These are phyloP conservation scores for Sebastes vulpes DNA, from an alignment of 2,797 vertebrate genomes.

Conservation along the genomic window DNA sequence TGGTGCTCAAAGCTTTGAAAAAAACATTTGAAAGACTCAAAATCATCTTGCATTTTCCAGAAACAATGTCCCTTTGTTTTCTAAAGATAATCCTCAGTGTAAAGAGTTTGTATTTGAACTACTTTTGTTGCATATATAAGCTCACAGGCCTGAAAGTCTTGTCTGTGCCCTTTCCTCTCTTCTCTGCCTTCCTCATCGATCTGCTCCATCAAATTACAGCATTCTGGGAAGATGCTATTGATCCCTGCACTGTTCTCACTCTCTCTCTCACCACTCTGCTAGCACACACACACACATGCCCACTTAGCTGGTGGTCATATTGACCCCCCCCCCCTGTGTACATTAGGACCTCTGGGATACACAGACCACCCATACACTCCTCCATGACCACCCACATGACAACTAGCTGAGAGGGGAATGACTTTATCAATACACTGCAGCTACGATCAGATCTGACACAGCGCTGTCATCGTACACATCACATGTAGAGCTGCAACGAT, in stretches of 20 bases:
- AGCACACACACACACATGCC: conserved; percentile 44
- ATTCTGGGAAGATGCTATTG: conserved; percentile 81
- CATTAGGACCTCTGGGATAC: conserved; percentile 57
- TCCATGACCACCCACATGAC: conserved; percentile 28
- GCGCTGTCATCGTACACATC: not conserved
- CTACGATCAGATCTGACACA: not conserved
- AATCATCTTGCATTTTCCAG: conserved; percentile 1
- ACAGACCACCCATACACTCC: conserved; percentile 34
- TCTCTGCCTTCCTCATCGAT: conserved; percentile 76
- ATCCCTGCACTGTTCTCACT: conserved; percentile 67
- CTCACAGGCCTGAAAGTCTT: conserved; percentile 31
- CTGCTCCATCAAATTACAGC: conserved; percentile 83
- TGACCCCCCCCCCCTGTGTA: conserved; percentile 56
- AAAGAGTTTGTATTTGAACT: conserved; percentile 1
- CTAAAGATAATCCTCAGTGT: conserved; percentile 13
- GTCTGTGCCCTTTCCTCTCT: conserved; percentile 44
- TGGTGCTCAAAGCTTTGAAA: conserved; percentile 1
- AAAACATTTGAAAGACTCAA: not conserved
- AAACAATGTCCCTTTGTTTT: conserved; percentile 5
- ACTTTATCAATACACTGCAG: not conserved
- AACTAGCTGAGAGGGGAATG: not conserved
- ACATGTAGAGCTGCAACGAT: not conserved
- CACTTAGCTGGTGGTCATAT: conserved; percentile 60
- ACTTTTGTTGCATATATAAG: conserved; percentile 20
- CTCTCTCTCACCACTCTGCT: conserved; percentile 42